These are phyloP conservation scores for Anoura caudifer DNA, from an alignment of 2,113 vertebrate species.

Conservation along the genomic window DNA sequence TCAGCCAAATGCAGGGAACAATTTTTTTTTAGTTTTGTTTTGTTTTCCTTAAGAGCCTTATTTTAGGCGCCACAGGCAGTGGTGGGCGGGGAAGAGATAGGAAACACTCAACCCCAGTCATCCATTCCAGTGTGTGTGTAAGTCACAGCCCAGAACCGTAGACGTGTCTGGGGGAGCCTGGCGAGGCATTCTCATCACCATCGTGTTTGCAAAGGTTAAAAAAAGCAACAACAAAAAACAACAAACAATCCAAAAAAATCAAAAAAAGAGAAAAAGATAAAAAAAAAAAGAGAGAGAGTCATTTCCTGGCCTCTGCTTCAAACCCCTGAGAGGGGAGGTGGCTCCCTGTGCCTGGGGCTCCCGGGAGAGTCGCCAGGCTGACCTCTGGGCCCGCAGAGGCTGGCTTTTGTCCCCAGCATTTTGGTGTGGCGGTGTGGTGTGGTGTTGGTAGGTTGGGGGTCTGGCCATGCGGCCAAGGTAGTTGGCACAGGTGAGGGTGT, in stretches of 20 bases:
- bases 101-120: slow-evolving; percentile 40
- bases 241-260: background rate
- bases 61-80: slow-evolving; percentile 62
- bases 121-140: slow-evolving; percentile 67
- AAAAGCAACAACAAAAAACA: slow-evolving; percentile 52
- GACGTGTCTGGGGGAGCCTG: slow-evolving; percentile 75
- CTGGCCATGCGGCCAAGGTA: background rate
- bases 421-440: background rate
- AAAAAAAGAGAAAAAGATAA: background rate
- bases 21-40: slow-evolving; percentile 72
- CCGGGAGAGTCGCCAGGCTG: background rate
- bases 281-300: background rate
- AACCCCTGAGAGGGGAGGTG: slow-evolving; percentile 34
- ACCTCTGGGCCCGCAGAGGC: background rate
- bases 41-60: slow-evolving; percentile 72
- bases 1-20: slow-evolving; percentile 67
- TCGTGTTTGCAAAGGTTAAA: slow-evolving; percentile 77
- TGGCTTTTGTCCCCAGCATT: slow-evolving; percentile 42
- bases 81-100: slow-evolving; percentile 61
- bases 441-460: slow-evolving; percentile 36
- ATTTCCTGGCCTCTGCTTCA: slow-evolving; percentile 51
- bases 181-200: slow-evolving; percentile 64
- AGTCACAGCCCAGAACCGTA: slow-evolving; percentile 76
- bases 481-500: slow-evolving; percentile 64
- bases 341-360: background rate